phyloP scores from a whole-genome alignment of 2,888 invertebrate species.

The Lamellibrachia satsuma region DNA sequence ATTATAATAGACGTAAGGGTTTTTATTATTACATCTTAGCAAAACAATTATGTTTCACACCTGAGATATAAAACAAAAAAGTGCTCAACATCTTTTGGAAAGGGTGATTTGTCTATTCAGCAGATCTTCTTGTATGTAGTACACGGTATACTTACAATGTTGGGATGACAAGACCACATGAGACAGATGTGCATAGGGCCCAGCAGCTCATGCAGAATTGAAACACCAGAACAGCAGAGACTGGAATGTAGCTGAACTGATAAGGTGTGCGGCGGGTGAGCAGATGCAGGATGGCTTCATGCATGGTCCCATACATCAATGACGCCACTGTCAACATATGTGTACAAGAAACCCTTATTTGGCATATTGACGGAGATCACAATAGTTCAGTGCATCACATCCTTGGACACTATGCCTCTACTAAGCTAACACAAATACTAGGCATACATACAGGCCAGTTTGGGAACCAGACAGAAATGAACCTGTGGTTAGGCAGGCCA shows the following conservation, averaged over 20 bases:
- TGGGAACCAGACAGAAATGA: too few relatives aligned
- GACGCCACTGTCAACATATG: slow-evolving; percentile 21
- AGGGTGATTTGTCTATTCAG: not conserved
- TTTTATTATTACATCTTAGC: not conserved
- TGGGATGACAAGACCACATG: slow-evolving; percentile 57
- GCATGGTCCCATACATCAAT: slow-evolving; percentile 47
- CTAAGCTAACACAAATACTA: too few relatives aligned
- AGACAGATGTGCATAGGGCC: slow-evolving; percentile 52
- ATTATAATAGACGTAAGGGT: not conserved
- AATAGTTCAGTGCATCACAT: not conserved
- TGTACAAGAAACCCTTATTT: not conserved
- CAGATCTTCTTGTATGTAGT: not conserved
- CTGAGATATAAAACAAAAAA: not conserved
- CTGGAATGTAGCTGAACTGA: slow-evolving; percentile 47
- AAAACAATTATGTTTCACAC: not conserved
- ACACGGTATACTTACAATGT: slow-evolving; percentile 39
- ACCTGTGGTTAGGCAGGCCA: too few relatives aligned
- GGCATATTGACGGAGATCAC: not conserved
- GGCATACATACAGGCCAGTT: too few relatives aligned
- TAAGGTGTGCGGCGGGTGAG: slow-evolving; percentile 51
- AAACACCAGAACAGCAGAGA: slow-evolving; percentile 46
- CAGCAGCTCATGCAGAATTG: slow-evolving; percentile 56
- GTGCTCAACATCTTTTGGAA: not conserved
- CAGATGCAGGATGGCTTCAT: slow-evolving; percentile 54
- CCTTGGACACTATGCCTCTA: too few relatives aligned